Conservation (phyloP, 2,888 invertebrate genomes). For the Boloria euphrosyne region DNA sequence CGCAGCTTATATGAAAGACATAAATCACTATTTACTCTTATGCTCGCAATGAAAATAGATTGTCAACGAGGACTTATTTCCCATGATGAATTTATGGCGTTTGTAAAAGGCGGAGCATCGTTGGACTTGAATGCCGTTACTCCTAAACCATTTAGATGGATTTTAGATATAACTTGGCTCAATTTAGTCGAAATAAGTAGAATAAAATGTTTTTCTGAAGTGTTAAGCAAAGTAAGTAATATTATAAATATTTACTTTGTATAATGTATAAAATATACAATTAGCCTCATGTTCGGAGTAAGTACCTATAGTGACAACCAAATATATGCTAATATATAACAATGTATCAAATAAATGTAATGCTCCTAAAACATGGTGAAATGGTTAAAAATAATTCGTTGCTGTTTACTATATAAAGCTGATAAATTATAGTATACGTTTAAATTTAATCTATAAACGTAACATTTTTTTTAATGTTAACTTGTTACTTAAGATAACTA, state of each 20-base stretch:
- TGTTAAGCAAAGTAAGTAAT: constrained; percentile 85
- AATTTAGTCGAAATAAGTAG: constrained; percentile 97
- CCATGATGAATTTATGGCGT: constrained; percentile 95
- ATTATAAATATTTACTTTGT: too few species aligned
- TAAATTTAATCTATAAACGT: neutral
- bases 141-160: constrained; percentile 97
- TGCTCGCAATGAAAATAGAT: constrained; percentile 98
- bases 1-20: constrained; percentile 96
- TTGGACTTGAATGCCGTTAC: constrained; percentile 95
- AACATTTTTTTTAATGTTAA: too few species aligned
- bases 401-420: too few species aligned
- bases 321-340: too few species aligned
- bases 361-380: too few species aligned
- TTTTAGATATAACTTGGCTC: constrained; percentile 97
- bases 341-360: too few species aligned
- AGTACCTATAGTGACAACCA: too few species aligned
- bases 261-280: too few species aligned
- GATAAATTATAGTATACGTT: neutral
- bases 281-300: too few species aligned
- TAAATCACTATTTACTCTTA: constrained; percentile 94
- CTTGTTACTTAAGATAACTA: constrained; percentile 84
- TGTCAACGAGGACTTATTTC: constrained; percentile 90
- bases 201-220: constrained; percentile 89
- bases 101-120: constrained; percentile 98
- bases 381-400: too few species aligned